Evolutionary conservation across 2,113 vertebrate genomes (phyloP), one percentile per base, ranked within the genome.

Genomic region (Prionailurus bengalensis): DNA sequence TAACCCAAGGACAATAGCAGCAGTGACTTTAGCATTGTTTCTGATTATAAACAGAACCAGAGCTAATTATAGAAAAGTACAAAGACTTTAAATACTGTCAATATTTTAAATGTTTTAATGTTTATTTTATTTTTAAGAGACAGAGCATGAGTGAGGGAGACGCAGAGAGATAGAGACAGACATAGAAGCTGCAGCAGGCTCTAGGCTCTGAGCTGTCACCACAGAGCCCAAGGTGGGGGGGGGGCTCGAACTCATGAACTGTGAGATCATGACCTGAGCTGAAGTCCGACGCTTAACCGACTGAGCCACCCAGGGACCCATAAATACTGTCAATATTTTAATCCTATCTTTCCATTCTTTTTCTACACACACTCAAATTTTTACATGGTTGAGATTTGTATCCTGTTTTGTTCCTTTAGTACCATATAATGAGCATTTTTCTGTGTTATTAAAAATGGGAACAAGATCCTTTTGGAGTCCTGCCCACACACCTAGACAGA

Each of bases 381-480:
- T 84, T 76, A 87, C 16, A 53, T n/a, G 48, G 71, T 84, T 93
- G 17, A 81, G 66, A 53, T 78, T 85, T 91, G 21, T 61, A 80
- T 61, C 11, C 16, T 87, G 87, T 91, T 66, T 63, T 63, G 33
- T 65, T 91, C 25, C 63, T 71, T 82, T 93, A 89, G 78, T 73
- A 68, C 27, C 33, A 29, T 53, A 39, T 15, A 36, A 12, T 29
- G 74, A 55, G 27, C 19, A 61, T 71, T 85, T 89, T 78, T 91
- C 70, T 76, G 31, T 89, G n/a, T 71, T 76, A 36, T 33, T 88
- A 90, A 88, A 95, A 80, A 48, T 73, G 58, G 29, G 53, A 91
- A 42, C 39, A 84, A 90, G 65, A 79, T 91, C 58, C 9, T 81
- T 65, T 91, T 39, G 5, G 16, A 39, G 42, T 66, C 48, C 61